Evolutionary conservation across 2,888 invertebrate species (phyloP), one percentile per base, ranked within the genome.

Genomic region (Himalopsyche tibetana): DNA sequence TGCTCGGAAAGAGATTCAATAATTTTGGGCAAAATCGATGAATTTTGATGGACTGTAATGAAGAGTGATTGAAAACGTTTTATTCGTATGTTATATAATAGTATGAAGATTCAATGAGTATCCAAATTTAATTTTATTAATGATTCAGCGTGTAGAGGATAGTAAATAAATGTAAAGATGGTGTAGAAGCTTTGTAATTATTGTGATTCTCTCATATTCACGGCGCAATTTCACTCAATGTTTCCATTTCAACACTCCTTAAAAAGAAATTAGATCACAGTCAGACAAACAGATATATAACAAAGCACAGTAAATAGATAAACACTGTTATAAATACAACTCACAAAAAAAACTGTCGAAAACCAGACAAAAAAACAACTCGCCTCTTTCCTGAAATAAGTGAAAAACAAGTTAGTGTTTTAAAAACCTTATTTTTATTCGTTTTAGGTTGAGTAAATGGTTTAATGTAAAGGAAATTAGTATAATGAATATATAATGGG

Each of bases 401-500:
- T 74, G 15, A 74, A 74, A 74, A 74, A 74, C 36, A 74, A 74
- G 74, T 74, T 74, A 74, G 74, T 74, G 74, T 74, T 74, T 74
- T 28, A 74, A 28, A 74, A 74, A 36, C 36, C 74, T 36, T 36
- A 36, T 19, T 69, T 69, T 28, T 69, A 19, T 74, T 74, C 36
- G 74, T 36, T 74, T 28, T 28, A 74, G 74, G 15, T 74, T 38
- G 74, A 36, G 36, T 1, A 36, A 74, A 74, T 36, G 74, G 28
- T 74, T 74, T 63, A 19, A 63, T n/a, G 28, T 63, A 63, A 19
- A 63, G 63, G 8, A 63, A 56, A 63, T 63, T 63, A 63, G 63
- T 63, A 19, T 2, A 63, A 63, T 63, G 19, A 11, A 19, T n/a
- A 63, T 17, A 56, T 6, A 19, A 19, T 63, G 63, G 19, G 11